Conservation (phyloP, 1,140 invertebrate genomes). For the Drosophila nigrodunni region DNA sequence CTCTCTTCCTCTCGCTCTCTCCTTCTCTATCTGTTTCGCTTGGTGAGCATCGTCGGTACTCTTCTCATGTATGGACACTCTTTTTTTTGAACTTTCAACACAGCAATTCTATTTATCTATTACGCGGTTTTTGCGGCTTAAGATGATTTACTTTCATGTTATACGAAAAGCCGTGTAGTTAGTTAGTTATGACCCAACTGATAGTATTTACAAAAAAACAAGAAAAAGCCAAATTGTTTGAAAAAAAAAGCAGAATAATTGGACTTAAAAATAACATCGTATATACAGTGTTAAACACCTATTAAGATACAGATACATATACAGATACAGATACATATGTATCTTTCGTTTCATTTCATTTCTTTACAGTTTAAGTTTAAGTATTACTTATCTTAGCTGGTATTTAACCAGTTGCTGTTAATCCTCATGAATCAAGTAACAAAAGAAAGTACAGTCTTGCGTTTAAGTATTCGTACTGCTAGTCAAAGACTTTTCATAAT, state of each 20-base stretch:
- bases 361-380: neutral
- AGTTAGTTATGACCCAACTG: constrained; percentile 7
- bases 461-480: neutral
- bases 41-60: constrained; percentile 11
- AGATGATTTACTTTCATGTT: constrained; percentile 8
- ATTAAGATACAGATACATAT: constrained; percentile 13
- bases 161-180: constrained; percentile 18
- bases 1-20: constrained; percentile 4
- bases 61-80: constrained; percentile 32
- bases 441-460: neutral
- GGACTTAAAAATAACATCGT: constrained; percentile 26
- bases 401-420: constrained; percentile 8
- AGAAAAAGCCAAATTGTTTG: constrained; percentile 18
- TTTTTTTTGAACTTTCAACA: constrained; percentile 7
- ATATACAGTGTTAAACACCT: constrained; percentile 26
- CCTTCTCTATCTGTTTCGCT: constrained; percentile 5
- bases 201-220: constrained; percentile 36
- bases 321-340: constrained; percentile 3
- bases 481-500: constrained; percentile 2
- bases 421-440: neutral
- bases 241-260: constrained; percentile 1
- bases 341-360: neutral
- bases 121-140: constrained; percentile 5
- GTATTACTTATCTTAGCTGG: constrained; percentile 8
- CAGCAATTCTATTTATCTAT: constrained; percentile 34